Evolutionary conservation across 2,888 invertebrate genomes (phyloP).

Genomic region (Metellina segmentata): DNA sequence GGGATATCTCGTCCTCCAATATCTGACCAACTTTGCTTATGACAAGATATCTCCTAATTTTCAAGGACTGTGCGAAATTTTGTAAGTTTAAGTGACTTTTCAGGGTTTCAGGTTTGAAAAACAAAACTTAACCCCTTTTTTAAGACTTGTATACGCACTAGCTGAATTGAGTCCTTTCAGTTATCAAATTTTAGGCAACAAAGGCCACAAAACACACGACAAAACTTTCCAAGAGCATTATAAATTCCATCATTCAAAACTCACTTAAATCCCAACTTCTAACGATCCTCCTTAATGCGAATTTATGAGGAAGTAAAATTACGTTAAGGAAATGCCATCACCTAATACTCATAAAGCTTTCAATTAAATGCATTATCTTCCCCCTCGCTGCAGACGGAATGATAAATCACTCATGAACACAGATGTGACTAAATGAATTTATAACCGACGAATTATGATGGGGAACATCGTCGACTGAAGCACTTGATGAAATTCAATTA

Average conservation of each 20-base stretch:
- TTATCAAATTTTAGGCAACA: too few species aligned
- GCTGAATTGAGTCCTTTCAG: too few species aligned
- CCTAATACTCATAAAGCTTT: slow-evolving; percentile 2
- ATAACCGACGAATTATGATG: slow-evolving; percentile 13
- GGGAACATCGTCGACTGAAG: too few species aligned
- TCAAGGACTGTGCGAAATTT: too few species aligned
- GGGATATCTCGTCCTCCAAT: too few species aligned
- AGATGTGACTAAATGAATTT: slow-evolving; percentile 22
- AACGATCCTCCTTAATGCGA: background rate
- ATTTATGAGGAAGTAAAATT: background rate
- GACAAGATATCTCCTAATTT: too few species aligned
- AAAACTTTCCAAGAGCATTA: background rate
- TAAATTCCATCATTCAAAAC: background rate
- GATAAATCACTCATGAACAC: slow-evolving; percentile 22
- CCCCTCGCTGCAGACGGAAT: background rate
- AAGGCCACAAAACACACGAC: background rate
- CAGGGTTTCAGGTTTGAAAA: too few species aligned
- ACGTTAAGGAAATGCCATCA: background rate
- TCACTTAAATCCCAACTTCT: background rate
- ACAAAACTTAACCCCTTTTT: too few species aligned
- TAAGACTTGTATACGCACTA: too few species aligned
- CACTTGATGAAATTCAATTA: too few species aligned
- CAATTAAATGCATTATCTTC: slow-evolving; percentile 21
- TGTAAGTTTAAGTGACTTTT: too few species aligned
- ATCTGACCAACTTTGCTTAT: too few species aligned